Evolutionary conservation across 2,888 invertebrate genomes (phyloP).

Genomic region (Germaria angustata): DNA sequence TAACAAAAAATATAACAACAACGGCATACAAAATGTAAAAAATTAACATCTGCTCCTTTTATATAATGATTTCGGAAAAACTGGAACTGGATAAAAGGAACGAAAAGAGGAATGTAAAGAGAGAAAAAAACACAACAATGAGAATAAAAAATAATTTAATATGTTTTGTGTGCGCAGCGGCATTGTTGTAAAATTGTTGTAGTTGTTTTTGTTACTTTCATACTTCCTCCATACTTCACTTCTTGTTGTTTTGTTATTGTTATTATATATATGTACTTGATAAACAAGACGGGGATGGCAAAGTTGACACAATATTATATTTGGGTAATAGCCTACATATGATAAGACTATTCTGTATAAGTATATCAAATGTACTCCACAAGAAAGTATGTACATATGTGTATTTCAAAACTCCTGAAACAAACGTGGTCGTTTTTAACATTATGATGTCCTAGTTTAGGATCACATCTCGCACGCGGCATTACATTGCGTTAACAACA

Average conservation of each 20-base stretch:
- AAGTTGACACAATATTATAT: background rate
- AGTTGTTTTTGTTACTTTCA: constrained; percentile 15
- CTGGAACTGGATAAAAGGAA: constrained; percentile 67
- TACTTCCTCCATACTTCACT: background rate
- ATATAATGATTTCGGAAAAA: constrained; percentile 80
- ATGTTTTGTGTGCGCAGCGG: constrained; percentile 19
- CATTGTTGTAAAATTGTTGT: constrained; percentile 8
- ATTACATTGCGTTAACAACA: no score
- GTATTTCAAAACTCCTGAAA: no score
- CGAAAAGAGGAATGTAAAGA: constrained; percentile 9
- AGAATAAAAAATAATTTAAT: constrained; percentile 16
- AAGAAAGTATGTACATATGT: no score
- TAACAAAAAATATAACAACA: constrained; percentile 15
- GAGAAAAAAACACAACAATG: constrained; percentile 26
- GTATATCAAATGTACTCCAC: no score
- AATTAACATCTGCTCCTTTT: constrained; percentile 79
- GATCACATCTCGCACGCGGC: no score
- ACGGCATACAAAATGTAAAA: constrained; percentile 72
- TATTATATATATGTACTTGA: background rate
- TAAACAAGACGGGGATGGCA: background rate
- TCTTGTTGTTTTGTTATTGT: background rate
- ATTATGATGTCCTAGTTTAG: no score
- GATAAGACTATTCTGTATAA: no score
- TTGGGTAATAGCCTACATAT: no score
- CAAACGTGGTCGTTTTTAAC: no score